Evolutionary conservation across 92 coral and sea anemone genomes (phyloP).

Genomic region (Umimayanthus chanpuru): DNA sequence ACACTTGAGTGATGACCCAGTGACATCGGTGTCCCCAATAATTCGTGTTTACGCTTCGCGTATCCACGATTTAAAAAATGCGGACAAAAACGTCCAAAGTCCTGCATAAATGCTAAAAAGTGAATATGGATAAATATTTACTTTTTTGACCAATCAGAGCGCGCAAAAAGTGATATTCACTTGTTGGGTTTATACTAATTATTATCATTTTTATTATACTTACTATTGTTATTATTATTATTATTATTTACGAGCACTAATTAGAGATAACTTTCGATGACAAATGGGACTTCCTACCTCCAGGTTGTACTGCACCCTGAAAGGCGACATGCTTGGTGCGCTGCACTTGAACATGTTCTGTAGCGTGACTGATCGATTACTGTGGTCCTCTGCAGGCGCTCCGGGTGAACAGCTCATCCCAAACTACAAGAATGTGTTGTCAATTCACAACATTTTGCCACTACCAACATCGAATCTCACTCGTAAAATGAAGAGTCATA

Average conservation of each 20-base stretch:
- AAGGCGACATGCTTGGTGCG: constrained; percentile 83
- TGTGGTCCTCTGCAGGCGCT: constrained; percentile 59
- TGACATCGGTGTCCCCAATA: no score
- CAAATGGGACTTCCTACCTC: constrained; percentile 22
- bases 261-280: constrained; percentile 58
- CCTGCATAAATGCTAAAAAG: no score
- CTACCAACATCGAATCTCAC: background rate
- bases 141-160: no score
- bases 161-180: no score
- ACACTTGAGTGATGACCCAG: no score
- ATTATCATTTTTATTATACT: no score
- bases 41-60: no score
- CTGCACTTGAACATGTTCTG: constrained; percentile 90
- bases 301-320: constrained; percentile 48
- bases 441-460: background rate
- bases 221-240: no score
- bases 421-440: constrained; percentile 49
- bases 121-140: no score
- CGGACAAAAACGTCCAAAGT: no score
- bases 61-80: no score
- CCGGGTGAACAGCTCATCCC: constrained; percentile 81
- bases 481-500: background rate
- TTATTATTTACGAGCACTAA: constrained; percentile 8
- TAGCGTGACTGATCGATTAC: constrained; percentile 56
- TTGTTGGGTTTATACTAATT: no score